Base-by-base conservation (phyloP, 2,888 invertebrate species). In the Nemotelus nigrinus region DNA sequence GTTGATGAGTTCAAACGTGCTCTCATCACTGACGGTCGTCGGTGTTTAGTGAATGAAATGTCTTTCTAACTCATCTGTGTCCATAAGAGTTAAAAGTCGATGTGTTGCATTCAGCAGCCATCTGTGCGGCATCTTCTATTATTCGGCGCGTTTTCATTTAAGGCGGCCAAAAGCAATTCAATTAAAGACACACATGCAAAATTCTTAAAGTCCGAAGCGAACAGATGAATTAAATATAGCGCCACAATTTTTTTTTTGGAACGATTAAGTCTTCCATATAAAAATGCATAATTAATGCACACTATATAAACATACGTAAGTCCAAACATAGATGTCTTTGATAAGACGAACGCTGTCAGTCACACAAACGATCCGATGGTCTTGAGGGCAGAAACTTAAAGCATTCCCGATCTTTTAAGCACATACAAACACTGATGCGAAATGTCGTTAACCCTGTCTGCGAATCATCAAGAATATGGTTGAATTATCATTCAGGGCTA, bases 121-220 rank as follows among this genome's bases (percentile, higher is more conserved):
- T 44, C 55, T 71, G 71, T 71, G 71, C 71, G 71, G 71, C 71
- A 71, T 57, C 71, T 71, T 71, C 44, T 71, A 65, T 45, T 65
- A 47, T 43, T 44, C 47, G 65, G 65, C n/a, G 6, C 47, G 44
- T 65, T 65, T 65, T 65, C 47, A 65, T 65, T 47, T 47, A 44
- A 3, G 65, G 10, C 65, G 65, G n/a, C 47, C 65, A 4, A 65
- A 47, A 44, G 47, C 65, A 65, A 65, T 65, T 65, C 44, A 65
- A 65, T 65, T 45, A 47, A 65, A 65, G 47, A 8, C 45, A 65
- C 65, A 45, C 65, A 65, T 65, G 65, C 65, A 65, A 65, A 65
- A 65, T 65, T 45, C 47, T 63, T 63, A 63, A 57, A 45, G 25
- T 65, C n/a, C 25, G 4, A 44, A 41, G 43, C 65, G 47, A 65